These are phyloP conservation scores for Melopsittacus undulatus DNA, from an alignment of 2,797 vertebrate species.

Conservation along the genomic window DNA sequence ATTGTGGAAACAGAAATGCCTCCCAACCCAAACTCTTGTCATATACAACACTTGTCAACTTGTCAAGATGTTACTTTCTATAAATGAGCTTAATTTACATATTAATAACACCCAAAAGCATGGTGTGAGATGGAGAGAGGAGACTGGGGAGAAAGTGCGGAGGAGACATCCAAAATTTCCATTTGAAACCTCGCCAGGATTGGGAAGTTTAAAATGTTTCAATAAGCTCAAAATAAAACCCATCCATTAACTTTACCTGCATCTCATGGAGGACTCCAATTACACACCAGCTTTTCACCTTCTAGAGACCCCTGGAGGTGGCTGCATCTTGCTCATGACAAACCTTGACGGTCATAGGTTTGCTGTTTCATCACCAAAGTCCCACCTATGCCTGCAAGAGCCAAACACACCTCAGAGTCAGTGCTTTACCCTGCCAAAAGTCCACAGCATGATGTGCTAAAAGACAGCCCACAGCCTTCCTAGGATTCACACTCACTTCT, in stretches of 20 bases:
- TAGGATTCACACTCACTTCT: neutral
- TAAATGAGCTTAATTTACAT: slow-evolving; percentile 23
- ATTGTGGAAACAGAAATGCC: neutral
- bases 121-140: neutral
- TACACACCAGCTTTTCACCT: neutral
- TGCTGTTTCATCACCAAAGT: neutral
- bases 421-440: neutral
- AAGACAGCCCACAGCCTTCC: neutral
- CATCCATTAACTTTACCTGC: neutral
- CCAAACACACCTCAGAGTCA: neutral
- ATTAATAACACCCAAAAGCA: neutral
- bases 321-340: neutral
- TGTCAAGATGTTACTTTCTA: slow-evolving; percentile 3
- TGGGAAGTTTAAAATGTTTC: neutral
- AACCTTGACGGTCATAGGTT: neutral
- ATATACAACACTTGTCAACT: neutral
- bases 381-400: neutral
- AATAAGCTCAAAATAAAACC: neutral
- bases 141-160: neutral
- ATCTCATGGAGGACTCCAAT: neutral
- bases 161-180: neutral
- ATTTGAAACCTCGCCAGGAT: neutral
- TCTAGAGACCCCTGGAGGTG: neutral
- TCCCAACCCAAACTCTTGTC: neutral
- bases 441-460: rapidly evolving